phyloP scores from a whole-genome alignment of 2,113 vertebrate species.

The Perca schrenkii region DNA sequence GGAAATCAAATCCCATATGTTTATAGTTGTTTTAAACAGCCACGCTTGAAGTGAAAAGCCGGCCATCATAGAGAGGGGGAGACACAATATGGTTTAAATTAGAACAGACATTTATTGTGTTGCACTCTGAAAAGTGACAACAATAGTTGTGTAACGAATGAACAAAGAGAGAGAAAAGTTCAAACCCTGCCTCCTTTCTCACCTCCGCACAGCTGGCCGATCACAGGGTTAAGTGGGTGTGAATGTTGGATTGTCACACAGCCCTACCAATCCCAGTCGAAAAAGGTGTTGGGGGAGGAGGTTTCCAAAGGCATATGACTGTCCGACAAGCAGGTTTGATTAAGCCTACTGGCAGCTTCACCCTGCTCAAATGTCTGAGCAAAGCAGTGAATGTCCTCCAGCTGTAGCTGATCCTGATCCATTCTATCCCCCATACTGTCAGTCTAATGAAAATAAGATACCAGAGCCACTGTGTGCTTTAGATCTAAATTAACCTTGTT shows the following conservation, averaged over 20 bases:
- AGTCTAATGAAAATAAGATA: constrained; percentile 23
- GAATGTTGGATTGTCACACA: background rate
- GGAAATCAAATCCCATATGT: background rate
- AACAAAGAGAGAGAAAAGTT: background rate
- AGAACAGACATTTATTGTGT: background rate
- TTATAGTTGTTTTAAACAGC: background rate
- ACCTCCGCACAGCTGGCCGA: background rate
- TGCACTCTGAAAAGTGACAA: background rate
- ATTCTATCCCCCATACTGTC: background rate
- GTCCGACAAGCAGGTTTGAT: background rate
- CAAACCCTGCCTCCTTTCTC: background rate
- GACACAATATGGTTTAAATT: background rate
- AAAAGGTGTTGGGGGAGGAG: background rate
- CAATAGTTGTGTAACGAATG: background rate
- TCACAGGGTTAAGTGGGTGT: too few species aligned
- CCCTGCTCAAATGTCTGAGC: background rate
- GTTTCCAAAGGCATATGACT: background rate
- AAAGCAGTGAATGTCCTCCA: background rate
- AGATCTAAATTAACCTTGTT: constrained; percentile 22
- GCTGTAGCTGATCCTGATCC: background rate
- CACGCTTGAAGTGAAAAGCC: background rate
- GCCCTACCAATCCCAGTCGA: background rate
- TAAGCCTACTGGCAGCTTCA: background rate
- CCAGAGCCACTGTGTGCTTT: background rate
- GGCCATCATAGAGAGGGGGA: background rate